Base-by-base conservation (phyloP, 2,888 invertebrate species). In the Brenthis hecate region DNA sequence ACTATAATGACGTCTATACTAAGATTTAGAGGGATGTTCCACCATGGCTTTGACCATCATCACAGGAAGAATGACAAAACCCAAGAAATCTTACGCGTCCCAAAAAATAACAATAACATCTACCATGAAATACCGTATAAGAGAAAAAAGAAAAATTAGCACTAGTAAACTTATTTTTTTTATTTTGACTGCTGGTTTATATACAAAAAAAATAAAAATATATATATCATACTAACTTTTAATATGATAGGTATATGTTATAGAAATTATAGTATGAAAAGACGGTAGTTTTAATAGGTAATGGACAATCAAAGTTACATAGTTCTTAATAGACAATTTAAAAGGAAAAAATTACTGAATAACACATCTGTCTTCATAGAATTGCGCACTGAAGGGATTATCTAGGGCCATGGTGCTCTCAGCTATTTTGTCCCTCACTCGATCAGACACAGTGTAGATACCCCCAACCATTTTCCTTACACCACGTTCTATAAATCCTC, bases 1-100 rank as follows among this genome's bases (percentile, higher is more conserved):
- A 90, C 90, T 0, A 93, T 95, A 6, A 86, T 95, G 79, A 94
- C 95, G 0, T 94, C 95, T 1, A 93, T 95, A 4, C 87, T 95
- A 1, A 95, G 95, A 53, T 86, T 95, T 47, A 94, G 94, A 72
- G 94, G 93, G 43, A 85, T 94, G 83, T 88, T 90, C 28, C 87
- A 81, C 78, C 91, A 79, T 78, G 87, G 79, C 14, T 85, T 85
- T 68, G 77, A 81, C 66, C 86, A 85, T 74, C 82, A 86, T 72
- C 83, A 90, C 73, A 77, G 89, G 2, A 89, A 87, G 56, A 89
- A 91, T 56, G 87, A 90, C 63, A 78, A 84, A 60, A 90, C 88
- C 0, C 87, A 87, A 66, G 88, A 91, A 71, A 88, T 92, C 56
- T 87, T 91, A 19, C 88, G 89, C 70, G 84, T 92, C 2, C 91